Evolutionary conservation across 2,113 vertebrate genomes (phyloP).

Genomic region (Chaetodon auriga): DNA sequence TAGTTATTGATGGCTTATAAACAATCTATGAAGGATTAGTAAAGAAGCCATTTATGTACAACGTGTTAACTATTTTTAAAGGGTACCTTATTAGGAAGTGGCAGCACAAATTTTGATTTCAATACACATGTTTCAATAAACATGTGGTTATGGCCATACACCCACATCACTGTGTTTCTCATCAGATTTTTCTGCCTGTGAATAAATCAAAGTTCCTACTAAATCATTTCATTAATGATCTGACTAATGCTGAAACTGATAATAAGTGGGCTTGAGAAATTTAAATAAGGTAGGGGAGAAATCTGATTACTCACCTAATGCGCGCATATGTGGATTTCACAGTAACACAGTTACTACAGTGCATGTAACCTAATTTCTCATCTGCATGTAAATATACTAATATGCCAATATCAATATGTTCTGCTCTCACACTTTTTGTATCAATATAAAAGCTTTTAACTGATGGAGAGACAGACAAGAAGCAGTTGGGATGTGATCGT

Average conservation of each 20-base stretch:
- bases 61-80: not conserved
- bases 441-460: not conserved
- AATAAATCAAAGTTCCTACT: not conserved
- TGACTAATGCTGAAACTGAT: not conserved
- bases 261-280: not conserved
- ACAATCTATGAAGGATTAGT: not conserved
- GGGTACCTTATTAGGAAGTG: not conserved
- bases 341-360: not conserved
- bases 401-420: not conserved
- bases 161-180: not conserved
- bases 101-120: not conserved
- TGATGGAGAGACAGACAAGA: not conserved
- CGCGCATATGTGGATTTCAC: not conserved
- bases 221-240: not conserved
- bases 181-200: not conserved
- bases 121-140: not conserved
- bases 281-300: not conserved
- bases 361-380: not conserved
- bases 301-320: not conserved
- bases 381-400: not conserved
- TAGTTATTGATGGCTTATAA: not conserved
- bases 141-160: not conserved
- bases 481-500: not conserved
- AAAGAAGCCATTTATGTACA: not conserved
- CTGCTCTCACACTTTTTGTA: not conserved